phyloP scores from a whole-genome alignment of 2,797 vertebrate species.

The Scleropages formosus region DNA sequence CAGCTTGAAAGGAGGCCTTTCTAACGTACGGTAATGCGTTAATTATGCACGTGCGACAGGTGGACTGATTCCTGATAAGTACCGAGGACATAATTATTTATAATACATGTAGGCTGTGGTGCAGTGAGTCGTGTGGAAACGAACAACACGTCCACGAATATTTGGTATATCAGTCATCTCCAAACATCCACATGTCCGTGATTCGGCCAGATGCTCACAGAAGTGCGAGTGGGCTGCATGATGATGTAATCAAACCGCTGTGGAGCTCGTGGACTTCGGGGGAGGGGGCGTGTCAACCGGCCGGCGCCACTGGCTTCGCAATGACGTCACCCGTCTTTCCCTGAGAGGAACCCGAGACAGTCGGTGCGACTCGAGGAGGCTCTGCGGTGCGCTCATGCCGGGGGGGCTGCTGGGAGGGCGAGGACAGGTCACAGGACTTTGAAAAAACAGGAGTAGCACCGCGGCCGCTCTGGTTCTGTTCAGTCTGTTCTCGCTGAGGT shows the following conservation, averaged over 20 bases:
- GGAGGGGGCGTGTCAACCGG: too few relatives aligned
- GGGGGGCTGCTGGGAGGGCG: neutral
- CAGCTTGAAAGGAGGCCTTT: too few relatives aligned
- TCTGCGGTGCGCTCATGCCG: constrained; percentile 37
- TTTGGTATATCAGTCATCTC: neutral
- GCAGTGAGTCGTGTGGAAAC: too few relatives aligned
- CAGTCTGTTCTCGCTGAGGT: constrained; percentile 26
- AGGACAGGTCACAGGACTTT: neutral
- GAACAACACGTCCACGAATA: neutral
- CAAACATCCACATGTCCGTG: constrained; percentile 23
- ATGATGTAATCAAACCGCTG: constrained; percentile 70
- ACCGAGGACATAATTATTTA: too few relatives aligned
- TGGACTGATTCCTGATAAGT: too few relatives aligned
- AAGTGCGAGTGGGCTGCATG: constrained; percentile 58
- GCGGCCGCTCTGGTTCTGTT: neutral
- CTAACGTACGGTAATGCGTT: too few relatives aligned
- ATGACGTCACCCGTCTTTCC: constrained; percentile 61
- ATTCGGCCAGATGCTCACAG: constrained; percentile 39
- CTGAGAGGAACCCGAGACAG: constrained; percentile 30
- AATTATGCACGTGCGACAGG: too few relatives aligned
- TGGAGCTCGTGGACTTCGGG: constrained; percentile 57
- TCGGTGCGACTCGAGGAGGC: constrained; percentile 36
- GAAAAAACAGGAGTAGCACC: constrained; percentile 3
- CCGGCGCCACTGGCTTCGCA: constrained; percentile 46
- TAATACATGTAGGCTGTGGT: too few relatives aligned